These are phyloP conservation scores for Megaceryle maxima DNA, from an alignment of 2,113 vertebrate species.

Conservation along the genomic window DNA sequence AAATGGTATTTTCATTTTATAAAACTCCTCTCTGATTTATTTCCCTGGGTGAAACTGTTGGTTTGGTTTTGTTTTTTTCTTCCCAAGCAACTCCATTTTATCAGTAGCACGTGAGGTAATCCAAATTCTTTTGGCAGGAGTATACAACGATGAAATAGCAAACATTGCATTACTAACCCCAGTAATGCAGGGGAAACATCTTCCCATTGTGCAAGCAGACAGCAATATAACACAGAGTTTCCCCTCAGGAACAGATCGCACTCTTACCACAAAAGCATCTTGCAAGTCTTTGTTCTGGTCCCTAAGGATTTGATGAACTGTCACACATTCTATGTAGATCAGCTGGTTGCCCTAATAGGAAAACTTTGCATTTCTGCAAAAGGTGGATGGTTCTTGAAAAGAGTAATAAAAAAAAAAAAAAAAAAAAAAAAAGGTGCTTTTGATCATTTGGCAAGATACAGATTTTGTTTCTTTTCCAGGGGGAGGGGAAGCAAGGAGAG, in stretches of 20 bases:
- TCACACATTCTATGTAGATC: conserved; percentile 16
- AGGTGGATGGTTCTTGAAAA: background rate
- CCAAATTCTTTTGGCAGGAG: conserved; percentile 21
- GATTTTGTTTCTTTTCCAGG: background rate
- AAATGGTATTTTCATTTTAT: background rate
- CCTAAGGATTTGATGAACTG: conserved; percentile 28
- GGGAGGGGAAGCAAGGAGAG: background rate
- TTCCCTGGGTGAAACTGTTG: background rate
- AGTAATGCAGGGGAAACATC: conserved; percentile 49
- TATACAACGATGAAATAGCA: conserved; percentile 7
- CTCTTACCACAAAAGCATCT: conserved; percentile 12
- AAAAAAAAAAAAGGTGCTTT: background rate
- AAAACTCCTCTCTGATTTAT: conserved; percentile 1
- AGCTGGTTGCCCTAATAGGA: background rate
- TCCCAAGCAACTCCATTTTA: background rate
- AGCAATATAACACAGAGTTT: conserved; percentile 36
- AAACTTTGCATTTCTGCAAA: background rate
- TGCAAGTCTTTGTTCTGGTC: conserved; percentile 53
- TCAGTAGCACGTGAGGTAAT: background rate
- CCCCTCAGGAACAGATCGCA: background rate
- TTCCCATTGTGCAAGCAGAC: conserved; percentile 51
- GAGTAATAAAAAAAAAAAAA: background rate
- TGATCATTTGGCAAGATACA: background rate
- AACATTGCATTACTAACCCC: conserved; percentile 46
- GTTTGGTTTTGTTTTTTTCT: background rate